Base-by-base conservation (phyloP, 2,888 invertebrate genomes). In the Helobdella robusta region DNA sequence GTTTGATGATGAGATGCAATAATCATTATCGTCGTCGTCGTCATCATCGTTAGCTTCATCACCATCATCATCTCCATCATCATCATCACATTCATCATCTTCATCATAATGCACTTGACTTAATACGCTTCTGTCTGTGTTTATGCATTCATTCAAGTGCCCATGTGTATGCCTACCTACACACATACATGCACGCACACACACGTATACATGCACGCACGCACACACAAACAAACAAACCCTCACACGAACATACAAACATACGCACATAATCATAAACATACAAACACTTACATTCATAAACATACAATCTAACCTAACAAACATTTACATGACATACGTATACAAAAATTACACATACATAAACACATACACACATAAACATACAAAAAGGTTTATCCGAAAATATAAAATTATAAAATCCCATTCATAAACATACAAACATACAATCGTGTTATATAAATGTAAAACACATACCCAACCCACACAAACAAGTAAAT, bases 11-110 rank as follows among this genome's bases (percentile, higher is more conserved):
- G n/a, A n/a, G n/a, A n/a, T n/a, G n/a, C n/a, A n/a, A 40, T 56
- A n/a, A 56, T 25, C 56, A 56, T 56, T 32, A 25, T 56, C 56
- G 28, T 56, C 56, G 28, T 56, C 56, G 28, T 56, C 56, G 28
- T 56, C 56, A 56, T 56, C 56, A 56, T 56, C 56, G 28, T 56
- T 32, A 56, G 23, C 56, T n/a, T 56, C 56, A n/a, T 56, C 56
- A 56, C 30, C 56, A 56, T 56, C 56, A 56, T n/a, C 44, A 40
- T 40, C 44, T 11, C n/a, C 44, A 40, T 40, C 44, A 40, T 40
- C 44, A 40, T 40, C 44, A 40, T 40, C 44, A n/a, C n/a, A 11
- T 11, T 40, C 44, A 40, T 40, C 44, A 40, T 40, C 44, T 28
- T 56, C 56, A 56, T 56, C 56, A 5, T 6, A 8, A 56, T 56